phyloP scores from a whole-genome alignment of 2,113 vertebrate species.

The Myrmecophaga tridactyla region DNA sequence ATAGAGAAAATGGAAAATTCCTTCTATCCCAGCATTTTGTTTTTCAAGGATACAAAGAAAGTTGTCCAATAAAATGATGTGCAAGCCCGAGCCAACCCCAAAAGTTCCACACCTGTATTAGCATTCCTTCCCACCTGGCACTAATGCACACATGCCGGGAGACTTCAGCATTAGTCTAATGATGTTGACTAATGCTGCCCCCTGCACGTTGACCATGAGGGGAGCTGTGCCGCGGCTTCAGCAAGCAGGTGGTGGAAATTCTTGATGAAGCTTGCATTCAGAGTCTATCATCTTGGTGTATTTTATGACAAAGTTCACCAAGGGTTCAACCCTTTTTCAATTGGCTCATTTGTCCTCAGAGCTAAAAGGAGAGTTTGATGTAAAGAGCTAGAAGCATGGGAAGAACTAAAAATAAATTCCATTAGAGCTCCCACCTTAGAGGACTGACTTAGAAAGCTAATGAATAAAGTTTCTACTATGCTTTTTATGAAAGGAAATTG shows the following conservation, averaged over 20 bases:
- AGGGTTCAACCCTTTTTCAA: conserved; percentile 37
- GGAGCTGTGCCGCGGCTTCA: background rate
- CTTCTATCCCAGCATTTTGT: background rate
- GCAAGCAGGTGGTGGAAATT: conserved; percentile 48
- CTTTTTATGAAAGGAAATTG: conserved; percentile 33
- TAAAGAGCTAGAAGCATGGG: background rate
- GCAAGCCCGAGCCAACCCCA: background rate
- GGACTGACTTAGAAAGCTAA: background rate
- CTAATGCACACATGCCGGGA: background rate
- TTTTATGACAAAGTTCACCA: conserved; percentile 29
- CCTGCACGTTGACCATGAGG: background rate
- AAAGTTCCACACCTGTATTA: background rate
- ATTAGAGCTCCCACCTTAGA: background rate
- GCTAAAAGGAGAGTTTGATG: background rate
- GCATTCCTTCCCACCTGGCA: background rate
- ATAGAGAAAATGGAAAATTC: background rate
- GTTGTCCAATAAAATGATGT: background rate
- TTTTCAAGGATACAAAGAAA: background rate
- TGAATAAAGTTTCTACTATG: background rate
- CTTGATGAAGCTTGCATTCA: conserved; percentile 33
- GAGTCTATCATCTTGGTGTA: conserved; percentile 14
- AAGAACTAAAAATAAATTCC: conserved; percentile 26
- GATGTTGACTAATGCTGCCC: conserved; percentile 7
- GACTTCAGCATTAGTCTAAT: conserved; percentile 17
- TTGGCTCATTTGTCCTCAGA: conserved; percentile 30